phyloP scores from a whole-genome alignment of 1,140 invertebrate genomes.

The Maconellicoccus hirsutus region DNA sequence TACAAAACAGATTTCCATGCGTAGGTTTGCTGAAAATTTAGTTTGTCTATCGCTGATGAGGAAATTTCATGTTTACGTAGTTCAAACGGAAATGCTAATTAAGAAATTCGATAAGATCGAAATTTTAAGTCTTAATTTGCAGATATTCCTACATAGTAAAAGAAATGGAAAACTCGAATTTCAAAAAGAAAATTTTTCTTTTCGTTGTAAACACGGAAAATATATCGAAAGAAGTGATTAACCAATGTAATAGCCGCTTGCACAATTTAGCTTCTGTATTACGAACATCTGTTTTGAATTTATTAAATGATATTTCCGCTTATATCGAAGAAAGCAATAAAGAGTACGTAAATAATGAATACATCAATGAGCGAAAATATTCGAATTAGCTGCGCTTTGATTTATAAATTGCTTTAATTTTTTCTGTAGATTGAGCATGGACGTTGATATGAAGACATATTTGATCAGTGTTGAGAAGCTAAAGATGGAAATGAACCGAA shows the following conservation, averaged over 20 bases:
- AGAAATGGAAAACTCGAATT: not conserved
- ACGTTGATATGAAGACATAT: not conserved
- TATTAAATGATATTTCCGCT: not conserved
- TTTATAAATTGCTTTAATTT: not conserved
- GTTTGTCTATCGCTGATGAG: too few relatives aligned
- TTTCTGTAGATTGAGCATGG: not conserved
- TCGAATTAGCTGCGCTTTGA: not conserved
- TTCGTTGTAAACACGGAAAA: not conserved
- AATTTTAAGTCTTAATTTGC: not conserved
- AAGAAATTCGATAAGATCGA: not conserved
- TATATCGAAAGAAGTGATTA: not conserved
- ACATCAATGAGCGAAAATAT: not conserved
- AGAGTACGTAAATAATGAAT: not conserved
- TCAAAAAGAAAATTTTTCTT: not conserved
- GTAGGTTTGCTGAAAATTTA: too few relatives aligned
- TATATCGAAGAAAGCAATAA: not conserved
- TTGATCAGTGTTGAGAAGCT: not conserved
- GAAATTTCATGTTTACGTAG: too few relatives aligned
- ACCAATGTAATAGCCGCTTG: not conserved
- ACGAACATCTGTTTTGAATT: not conserved
- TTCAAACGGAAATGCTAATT: not conserved
- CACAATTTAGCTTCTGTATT: not conserved
- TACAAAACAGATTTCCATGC: not conserved
- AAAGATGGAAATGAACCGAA: not conserved
- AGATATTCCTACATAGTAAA: not conserved